These are phyloP conservation scores for Aldabrachelys gigantea DNA, from an alignment of 2,113 vertebrate genomes.

Conservation along the genomic window DNA sequence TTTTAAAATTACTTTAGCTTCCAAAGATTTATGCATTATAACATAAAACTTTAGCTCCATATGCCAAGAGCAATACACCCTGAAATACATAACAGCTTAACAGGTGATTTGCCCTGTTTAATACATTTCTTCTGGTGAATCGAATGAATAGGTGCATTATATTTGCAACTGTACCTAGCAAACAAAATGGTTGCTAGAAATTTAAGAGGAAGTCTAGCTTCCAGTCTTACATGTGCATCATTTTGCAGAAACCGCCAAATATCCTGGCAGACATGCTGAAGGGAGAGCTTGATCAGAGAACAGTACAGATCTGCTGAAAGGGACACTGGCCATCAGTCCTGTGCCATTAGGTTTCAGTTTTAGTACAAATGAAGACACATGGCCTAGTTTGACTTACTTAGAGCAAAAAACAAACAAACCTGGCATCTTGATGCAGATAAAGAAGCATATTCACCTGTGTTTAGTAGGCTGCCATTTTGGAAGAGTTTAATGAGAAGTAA, in stretches of 20 bases:
- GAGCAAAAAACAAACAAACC: too few species aligned
- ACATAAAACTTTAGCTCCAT: constrained; percentile 70
- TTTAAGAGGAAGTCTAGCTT: background rate
- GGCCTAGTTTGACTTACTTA: background rate
- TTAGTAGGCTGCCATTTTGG: background rate
- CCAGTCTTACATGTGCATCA: background rate
- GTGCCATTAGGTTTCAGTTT: background rate
- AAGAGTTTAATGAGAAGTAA: background rate
- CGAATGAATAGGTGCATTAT: background rate
- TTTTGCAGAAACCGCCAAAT: background rate
- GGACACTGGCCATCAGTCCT: background rate
- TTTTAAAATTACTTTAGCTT: constrained; percentile 71
- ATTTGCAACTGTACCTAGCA: background rate
- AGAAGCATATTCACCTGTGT: background rate
- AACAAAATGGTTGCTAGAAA: background rate
- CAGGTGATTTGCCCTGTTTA: constrained; percentile 67
- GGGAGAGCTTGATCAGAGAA: background rate
- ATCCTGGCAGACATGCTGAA: background rate
- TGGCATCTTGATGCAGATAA: background rate
- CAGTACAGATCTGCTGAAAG: background rate
- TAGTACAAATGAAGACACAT: background rate
- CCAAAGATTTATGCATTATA: constrained; percentile 67
- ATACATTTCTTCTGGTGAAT: constrained; percentile 34
- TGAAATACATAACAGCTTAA: constrained; percentile 66
- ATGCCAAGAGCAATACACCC: constrained; percentile 51